Base-by-base conservation (phyloP, 53 echinoderm and acorn worm species). In the Temnopleurus reevesii region DNA sequence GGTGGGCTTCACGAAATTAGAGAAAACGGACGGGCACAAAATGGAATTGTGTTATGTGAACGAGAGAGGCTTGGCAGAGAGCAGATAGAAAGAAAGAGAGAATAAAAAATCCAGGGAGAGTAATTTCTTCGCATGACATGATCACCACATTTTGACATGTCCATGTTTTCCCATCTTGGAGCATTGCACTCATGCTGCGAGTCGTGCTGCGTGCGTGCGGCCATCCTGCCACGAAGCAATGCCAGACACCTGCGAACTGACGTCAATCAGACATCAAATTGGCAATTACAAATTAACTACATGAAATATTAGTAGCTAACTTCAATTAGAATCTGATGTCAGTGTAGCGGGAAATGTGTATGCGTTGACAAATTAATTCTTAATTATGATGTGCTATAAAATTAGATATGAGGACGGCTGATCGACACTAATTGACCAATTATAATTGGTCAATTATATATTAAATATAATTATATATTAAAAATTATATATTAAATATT, bases 191-290 rank as follows among this genome's bases (percentile, higher is more conserved):
- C 65, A 64, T 47, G 65, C 87, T 79, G 49, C 21, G 79, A 3
- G 2, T 5, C 18, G 46, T 26, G 49, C 79, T 77, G 79, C 28
- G 79, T 18, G 49, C 38, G 87, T 87, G 87, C 15, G 45, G 51
- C 61, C 65, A 66, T 45, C 87, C 24, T 31, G 28, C 63, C 4
- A 36, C 18, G 63, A 66, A 15, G 45, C 59, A 87, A 61, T 79
- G 79, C 26, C 13, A 25, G 28, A 79, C 79, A 79, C 79, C 79
- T 79, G 79, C 27, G 79, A 47, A 4, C 24, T 49, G 30, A 49
- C 79, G 79, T 79, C 79, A 79, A 79, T 79, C 79, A 79, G 45
- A 1, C 21, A 38, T 21, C 18, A 71, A 71, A n/a, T n/a, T 71
- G 71, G 71, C 71, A 71, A 71, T 71, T 71, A 71, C 38, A 71